phyloP scores from a whole-genome alignment of 2,888 invertebrate genomes.

The Helicoverpa assulta region DNA sequence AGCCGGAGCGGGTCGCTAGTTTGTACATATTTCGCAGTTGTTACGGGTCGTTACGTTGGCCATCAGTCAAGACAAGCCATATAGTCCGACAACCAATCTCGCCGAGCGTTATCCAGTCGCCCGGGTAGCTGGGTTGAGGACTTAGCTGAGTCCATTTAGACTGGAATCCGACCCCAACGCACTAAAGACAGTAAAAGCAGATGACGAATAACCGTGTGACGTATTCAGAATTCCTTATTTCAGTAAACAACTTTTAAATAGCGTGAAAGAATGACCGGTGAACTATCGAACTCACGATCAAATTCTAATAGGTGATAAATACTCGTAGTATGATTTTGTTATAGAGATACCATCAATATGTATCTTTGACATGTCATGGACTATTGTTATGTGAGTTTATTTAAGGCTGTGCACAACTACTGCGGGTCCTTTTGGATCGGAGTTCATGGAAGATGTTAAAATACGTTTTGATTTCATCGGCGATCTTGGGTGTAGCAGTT shows the following conservation, averaged over 20 bases:
- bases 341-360: conserved; percentile 33
- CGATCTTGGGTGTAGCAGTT: conserved; percentile 2
- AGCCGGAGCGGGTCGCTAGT: too few relatives aligned
- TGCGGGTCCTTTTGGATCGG: neutral
- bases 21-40: too few relatives aligned
- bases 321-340: conserved; percentile 23
- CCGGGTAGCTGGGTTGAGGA: too few relatives aligned
- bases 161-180: too few relatives aligned
- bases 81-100: too few relatives aligned
- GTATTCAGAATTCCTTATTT: neutral
- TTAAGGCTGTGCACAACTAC: conserved; percentile 4
- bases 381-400: conserved; percentile 18
- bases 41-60: too few relatives aligned
- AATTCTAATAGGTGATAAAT: conserved; percentile 10
- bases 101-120: too few relatives aligned
- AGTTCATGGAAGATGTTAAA: conserved; percentile 22
- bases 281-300: conserved; percentile 10
- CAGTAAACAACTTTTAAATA: neutral
- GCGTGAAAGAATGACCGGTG: conserved; percentile 8
- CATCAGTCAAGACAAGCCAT: too few relatives aligned
- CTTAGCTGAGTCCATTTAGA: too few relatives aligned
- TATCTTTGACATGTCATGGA: conserved; percentile 9
- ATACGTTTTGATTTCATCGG: neutral
- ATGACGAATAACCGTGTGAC: neutral
- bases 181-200: neutral